Evolutionary conservation across 2,797 vertebrate species (phyloP).

Genomic region (Morelia viridis): DNA sequence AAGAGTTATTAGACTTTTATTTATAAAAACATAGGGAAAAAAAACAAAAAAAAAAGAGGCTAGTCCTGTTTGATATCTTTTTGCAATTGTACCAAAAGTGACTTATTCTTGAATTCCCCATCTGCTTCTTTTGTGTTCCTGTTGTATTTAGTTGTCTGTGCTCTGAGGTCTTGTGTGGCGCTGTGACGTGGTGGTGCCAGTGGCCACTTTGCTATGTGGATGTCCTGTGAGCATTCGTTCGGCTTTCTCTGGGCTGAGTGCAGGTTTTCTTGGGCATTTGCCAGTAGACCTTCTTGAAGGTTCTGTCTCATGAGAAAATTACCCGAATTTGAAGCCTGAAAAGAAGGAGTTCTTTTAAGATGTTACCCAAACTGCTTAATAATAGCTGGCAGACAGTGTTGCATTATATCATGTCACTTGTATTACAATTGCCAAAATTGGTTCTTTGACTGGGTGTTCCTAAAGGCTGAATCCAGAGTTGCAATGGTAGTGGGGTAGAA

Average conservation of each 20-base stretch:
- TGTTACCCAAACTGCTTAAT: neutral
- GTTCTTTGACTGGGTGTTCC: neutral
- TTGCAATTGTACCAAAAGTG: conserved; percentile 99
- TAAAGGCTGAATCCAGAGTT: neutral
- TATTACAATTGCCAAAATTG: neutral
- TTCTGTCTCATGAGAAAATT: conserved; percentile 4
- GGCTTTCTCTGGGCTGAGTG: conserved; percentile 16
- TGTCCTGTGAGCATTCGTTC: conserved; percentile 62
- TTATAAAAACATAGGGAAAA: conserved; percentile 84
- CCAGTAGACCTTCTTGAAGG: neutral
- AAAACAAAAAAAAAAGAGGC: conserved; percentile 76
- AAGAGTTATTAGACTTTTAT: conserved; percentile 89
- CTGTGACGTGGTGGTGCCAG: conserved; percentile 84
- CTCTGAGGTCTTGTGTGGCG: conserved; percentile 77
- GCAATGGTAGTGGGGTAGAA: rapidly evolving
- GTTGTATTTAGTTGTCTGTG: conserved; percentile 83
- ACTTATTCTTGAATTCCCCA: conserved; percentile 89
- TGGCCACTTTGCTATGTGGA: conserved; percentile 70
- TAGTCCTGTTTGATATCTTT: conserved; percentile 90
- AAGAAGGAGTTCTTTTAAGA: neutral
- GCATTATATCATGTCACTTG: neutral
- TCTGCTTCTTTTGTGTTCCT: conserved; percentile 66
- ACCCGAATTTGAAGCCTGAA: conserved; percentile 1
- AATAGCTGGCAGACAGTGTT: rapidly evolving
- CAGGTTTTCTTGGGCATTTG: conserved; percentile 44